These are phyloP conservation scores for Nowickia ferox DNA, from an alignment of 2,888 invertebrate species.

Conservation along the genomic window DNA sequence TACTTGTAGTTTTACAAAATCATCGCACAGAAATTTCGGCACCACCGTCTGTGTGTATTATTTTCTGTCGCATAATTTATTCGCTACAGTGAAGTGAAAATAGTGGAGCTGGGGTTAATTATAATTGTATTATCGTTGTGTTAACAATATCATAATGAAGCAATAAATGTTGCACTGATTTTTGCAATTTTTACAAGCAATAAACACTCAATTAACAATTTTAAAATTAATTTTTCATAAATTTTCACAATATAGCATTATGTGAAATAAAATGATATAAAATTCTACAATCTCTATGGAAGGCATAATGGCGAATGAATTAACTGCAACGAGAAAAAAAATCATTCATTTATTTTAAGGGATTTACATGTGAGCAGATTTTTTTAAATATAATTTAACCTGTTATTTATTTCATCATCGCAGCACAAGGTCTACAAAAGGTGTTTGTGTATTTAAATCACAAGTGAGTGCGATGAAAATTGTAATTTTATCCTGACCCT, in stretches of 20 bases:
- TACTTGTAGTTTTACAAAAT: neutral
- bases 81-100: slow-evolving; percentile 1
- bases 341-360: slow-evolving; percentile 38
- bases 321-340: slow-evolving; percentile 13
- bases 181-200: slow-evolving; percentile 76
- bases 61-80: slow-evolving; percentile 12
- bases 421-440: slow-evolving; percentile 3
- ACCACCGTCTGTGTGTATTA: neutral
- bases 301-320: slow-evolving; percentile 38
- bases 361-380: slow-evolving; percentile 49
- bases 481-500: slow-evolving; percentile 45
- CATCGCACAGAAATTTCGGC: neutral
- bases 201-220: slow-evolving; percentile 82
- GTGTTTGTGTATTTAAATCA: slow-evolving; percentile 9
- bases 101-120: slow-evolving; percentile 51
- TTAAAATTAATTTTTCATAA: slow-evolving; percentile 81
- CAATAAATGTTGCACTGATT: slow-evolving; percentile 62
- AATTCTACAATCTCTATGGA: slow-evolving; percentile 37
- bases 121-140: slow-evolving; percentile 66
- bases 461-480: slow-evolving; percentile 31
- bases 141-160: slow-evolving; percentile 64
- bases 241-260: slow-evolving; percentile 73
- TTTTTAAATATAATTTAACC: slow-evolving; percentile 11
- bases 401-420: slow-evolving; percentile 45
- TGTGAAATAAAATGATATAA: slow-evolving; percentile 46